Percentiles rank a stretch among this genome's conserved stretches.
Evolutionary conservation across 2,797 vertebrate genomes (phyloP).

Genomic region (Phataginus tetradactyla): DNA sequence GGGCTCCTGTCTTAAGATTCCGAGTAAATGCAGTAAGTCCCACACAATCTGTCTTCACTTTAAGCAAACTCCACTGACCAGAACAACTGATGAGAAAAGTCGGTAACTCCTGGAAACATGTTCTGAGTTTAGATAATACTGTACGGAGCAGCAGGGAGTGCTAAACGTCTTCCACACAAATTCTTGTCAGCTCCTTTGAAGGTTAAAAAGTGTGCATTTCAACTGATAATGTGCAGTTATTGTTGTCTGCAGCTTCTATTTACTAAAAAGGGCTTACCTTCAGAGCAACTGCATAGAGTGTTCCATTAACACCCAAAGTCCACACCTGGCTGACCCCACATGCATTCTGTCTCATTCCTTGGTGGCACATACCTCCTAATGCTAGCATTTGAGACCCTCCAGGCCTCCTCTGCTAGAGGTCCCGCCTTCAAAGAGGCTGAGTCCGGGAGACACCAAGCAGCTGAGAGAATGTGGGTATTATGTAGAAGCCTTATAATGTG

Average conservation of each 20-base stretch:
- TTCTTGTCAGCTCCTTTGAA: background rate
- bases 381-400: background rate
- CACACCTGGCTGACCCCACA: background rate
- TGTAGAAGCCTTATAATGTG: background rate
- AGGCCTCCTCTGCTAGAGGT: background rate
- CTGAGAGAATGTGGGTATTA: background rate
- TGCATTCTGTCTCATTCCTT: background rate
- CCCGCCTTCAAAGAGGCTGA: background rate
- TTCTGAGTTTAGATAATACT: background rate
- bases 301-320: background rate
- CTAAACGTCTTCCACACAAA: background rate
- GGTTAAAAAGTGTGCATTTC: background rate
- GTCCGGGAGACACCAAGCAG: background rate
- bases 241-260: background rate
- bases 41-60: background rate
- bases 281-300: background rate
- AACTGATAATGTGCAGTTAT: background rate
- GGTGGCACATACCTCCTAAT: background rate
- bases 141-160: background rate
- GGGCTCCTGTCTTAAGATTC: background rate
- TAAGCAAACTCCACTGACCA: background rate
- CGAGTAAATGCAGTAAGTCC: background rate
- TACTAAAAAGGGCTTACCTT: background rate
- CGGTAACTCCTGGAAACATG: background rate
- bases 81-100: background rate